phyloP scores from a whole-genome alignment of 2,113 vertebrate genomes.

The Anhinga anhinga region DNA sequence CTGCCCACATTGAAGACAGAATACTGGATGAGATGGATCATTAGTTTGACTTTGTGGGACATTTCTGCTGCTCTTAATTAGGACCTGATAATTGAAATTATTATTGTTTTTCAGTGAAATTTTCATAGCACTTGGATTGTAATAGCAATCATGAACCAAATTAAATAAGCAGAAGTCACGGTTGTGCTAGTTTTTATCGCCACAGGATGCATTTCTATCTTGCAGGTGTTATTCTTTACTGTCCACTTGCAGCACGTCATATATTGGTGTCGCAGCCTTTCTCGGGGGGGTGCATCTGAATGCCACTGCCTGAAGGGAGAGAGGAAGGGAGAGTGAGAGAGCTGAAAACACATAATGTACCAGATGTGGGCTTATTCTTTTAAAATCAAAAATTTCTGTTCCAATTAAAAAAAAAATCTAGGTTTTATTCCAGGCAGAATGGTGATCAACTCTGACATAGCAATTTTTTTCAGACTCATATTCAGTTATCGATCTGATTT shows the following conservation, averaged over 20 bases:
- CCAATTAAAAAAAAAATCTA: neutral
- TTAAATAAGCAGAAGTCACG: neutral
- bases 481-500: slow-evolving; percentile 50
- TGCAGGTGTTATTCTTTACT: neutral
- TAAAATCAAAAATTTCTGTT: neutral
- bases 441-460: neutral
- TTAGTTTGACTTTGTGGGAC: neutral
- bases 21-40: neutral
- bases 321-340: neutral
- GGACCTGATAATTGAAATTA: neutral
- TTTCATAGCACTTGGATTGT: neutral
- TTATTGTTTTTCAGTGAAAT: neutral
- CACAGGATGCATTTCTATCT: neutral
- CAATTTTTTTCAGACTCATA: neutral
- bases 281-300: neutral
- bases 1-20: neutral
- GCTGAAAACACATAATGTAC: neutral
- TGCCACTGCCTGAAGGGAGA: neutral
- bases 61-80: neutral
- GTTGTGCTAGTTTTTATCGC: neutral
- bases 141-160: neutral
- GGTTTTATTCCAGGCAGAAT: neutral
- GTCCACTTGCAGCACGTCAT: neutral
- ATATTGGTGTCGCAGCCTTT: neutral
- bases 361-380: neutral